These are phyloP conservation scores for Chaenocephalus aceratus DNA, from an alignment of 2,113 vertebrate species.

Conservation along the genomic window DNA sequence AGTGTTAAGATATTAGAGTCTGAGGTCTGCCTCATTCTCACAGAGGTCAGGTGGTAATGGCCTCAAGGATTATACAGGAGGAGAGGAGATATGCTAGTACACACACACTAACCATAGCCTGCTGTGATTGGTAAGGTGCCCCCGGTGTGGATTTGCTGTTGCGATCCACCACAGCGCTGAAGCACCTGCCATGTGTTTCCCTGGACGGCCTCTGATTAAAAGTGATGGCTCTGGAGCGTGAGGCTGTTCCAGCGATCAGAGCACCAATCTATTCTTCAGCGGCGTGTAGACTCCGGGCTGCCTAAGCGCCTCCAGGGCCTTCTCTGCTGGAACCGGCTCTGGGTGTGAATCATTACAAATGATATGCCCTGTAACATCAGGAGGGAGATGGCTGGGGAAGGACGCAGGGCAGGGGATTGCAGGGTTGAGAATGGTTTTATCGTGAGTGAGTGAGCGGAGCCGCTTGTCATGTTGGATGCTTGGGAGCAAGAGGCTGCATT, in stretches of 20 bases:
- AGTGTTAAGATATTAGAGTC: slow-evolving; percentile 37
- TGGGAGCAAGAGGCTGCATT: slow-evolving; percentile 68
- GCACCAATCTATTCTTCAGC: slow-evolving; percentile 73
- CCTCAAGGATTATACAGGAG: slow-evolving; percentile 65
- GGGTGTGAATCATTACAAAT: slow-evolving; percentile 85
- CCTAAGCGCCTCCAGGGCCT: slow-evolving; percentile 66
- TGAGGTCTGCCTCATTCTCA: slow-evolving; percentile 43
- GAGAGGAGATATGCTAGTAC: slow-evolving; percentile 50
- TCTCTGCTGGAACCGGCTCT: slow-evolving; percentile 72
- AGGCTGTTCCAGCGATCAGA: slow-evolving; percentile 75
- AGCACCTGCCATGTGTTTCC: slow-evolving; percentile 79
- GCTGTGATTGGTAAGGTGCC: slow-evolving; percentile 65
- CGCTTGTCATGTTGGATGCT: slow-evolving; percentile 76
- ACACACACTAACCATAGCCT: slow-evolving; percentile 40
- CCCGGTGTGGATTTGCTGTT: slow-evolving; percentile 71
- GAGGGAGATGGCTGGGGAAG: slow-evolving; percentile 62
- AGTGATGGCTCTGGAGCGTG: slow-evolving; percentile 82
- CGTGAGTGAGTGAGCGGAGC: slow-evolving; percentile 61
- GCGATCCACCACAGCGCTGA: slow-evolving; percentile 71
- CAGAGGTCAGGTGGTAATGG: slow-evolving; percentile 71
- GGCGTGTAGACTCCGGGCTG: slow-evolving; percentile 56
- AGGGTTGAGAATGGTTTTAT: slow-evolving; percentile 59
- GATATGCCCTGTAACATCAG: slow-evolving; percentile 79
- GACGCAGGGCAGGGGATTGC: slow-evolving; percentile 37
- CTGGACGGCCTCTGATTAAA: slow-evolving; percentile 79